A percentile compares a stretch with the other conserved stretches of the same genome.
These are phyloP conservation scores for Drosophila prolongata DNA, from an alignment of 2,888 invertebrate genomes.

Conservation along the genomic window DNA sequence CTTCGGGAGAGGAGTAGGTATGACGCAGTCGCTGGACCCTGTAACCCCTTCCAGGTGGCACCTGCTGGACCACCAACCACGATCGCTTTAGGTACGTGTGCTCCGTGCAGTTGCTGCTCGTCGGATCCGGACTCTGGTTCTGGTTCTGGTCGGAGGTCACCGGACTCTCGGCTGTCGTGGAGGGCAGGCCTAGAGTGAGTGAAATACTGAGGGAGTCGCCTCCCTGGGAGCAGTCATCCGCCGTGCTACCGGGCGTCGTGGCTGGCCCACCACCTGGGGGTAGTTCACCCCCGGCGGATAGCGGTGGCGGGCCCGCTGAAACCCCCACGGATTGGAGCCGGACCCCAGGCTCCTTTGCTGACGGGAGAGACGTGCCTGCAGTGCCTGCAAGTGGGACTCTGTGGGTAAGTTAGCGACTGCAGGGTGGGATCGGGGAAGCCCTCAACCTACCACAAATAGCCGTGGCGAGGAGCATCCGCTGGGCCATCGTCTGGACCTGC, in stretches of 20 bases:
- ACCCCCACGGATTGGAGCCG: conserved; percentile 74
- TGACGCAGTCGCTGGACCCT: conserved; percentile 82
- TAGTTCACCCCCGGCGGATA: conserved; percentile 82
- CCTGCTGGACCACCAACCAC: conserved; percentile 82
- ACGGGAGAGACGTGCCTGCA: conserved; percentile 80
- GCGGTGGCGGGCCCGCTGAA: conserved; percentile 80
- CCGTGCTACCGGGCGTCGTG: conserved; percentile 73
- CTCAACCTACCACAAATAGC: conserved; percentile 81
- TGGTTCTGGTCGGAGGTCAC: conserved; percentile 32
- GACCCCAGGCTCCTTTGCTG: conserved; percentile 51
- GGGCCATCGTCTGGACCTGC: conserved; percentile 62
- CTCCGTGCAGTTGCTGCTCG: conserved; percentile 77
- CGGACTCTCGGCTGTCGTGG: conserved; percentile 55
- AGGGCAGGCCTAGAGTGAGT: conserved; percentile 82
- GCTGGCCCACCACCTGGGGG: conserved; percentile 70
- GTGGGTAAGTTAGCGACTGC: conserved; percentile 74
- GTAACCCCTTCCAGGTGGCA: conserved; percentile 66
- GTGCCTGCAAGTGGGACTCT: conserved; percentile 84
- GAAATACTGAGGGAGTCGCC: conserved; percentile 84
- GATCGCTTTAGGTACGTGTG: conserved; percentile 82
- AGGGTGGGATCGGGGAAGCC: conserved; percentile 27
- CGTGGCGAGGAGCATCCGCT: conserved; percentile 78
- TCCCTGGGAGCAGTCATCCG: conserved; percentile 82
- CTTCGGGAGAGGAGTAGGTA: conserved; percentile 83
- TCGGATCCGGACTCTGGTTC: conserved; percentile 34